phyloP scores from a whole-genome alignment of 2,888 invertebrate genomes.

The Ectropis crepuscularia region DNA sequence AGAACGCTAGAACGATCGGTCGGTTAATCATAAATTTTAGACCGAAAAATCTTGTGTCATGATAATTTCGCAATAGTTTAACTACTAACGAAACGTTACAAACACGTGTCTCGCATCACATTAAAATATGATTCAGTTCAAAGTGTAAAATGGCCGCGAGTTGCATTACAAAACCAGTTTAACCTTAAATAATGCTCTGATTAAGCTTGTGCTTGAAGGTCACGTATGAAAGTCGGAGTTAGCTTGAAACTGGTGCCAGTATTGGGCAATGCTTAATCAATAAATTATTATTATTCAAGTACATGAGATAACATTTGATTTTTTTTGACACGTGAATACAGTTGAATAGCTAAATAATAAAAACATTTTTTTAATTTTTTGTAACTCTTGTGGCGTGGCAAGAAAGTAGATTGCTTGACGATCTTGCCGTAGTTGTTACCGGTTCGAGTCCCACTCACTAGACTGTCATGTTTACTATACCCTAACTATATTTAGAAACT shows the following conservation, averaged over 20 bases:
- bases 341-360: no score
- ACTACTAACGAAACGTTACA: not conserved
- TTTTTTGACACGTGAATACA: no score
- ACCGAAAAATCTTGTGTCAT: not conserved
- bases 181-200: conserved; percentile 33
- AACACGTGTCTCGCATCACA: not conserved
- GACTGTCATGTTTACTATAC: no score
- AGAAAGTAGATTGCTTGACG: no score
- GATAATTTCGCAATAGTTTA: not conserved
- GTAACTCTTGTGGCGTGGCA: no score
- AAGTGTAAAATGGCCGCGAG: conserved; percentile 1
- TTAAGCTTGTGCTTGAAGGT: conserved; percentile 34
- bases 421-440: no score
- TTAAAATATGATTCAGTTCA: conserved; percentile 5
- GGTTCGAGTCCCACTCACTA: no score
- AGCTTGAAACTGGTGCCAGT: conserved; percentile 21
- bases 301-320: no score
- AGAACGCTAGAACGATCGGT: no score
- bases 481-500: no score
- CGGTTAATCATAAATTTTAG: no score
- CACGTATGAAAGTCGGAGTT: conserved; percentile 36
- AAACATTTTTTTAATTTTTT: no score
- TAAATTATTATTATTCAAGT: not conserved
- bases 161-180: conserved; percentile 22
- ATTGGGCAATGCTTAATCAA: conserved; percentile 28